These are phyloP conservation scores for Drosophila lacteicornis DNA, from an alignment of 1,140 invertebrate species.

Conservation along the genomic window DNA sequence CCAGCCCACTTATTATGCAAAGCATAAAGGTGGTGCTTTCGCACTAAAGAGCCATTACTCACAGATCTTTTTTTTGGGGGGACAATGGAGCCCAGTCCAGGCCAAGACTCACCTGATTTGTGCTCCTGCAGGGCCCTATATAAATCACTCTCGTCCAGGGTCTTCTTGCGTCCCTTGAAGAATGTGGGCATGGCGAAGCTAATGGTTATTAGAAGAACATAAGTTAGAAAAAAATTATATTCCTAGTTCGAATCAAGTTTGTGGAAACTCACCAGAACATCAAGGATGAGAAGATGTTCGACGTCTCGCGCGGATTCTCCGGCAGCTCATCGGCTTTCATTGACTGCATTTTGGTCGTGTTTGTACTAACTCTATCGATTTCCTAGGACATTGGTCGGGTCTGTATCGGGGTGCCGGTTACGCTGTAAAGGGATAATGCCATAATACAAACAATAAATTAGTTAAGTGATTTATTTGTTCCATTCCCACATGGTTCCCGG, in stretches of 20 bases:
- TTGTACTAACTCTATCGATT: slow-evolving; percentile 40
- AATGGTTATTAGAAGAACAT: background rate
- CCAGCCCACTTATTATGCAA: slow-evolving; percentile 37
- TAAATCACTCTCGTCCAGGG: slow-evolving; percentile 86
- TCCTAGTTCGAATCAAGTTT: background rate
- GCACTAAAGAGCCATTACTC: slow-evolving; percentile 13
- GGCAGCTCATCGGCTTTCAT: slow-evolving; percentile 77
- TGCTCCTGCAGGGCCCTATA: slow-evolving; percentile 87
- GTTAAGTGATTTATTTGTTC: background rate
- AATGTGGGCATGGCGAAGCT: slow-evolving; percentile 86
- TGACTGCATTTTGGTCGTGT: slow-evolving; percentile 77
- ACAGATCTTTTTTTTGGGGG: background rate
- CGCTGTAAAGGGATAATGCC: slow-evolving; percentile 18
- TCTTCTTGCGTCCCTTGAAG: slow-evolving; percentile 86
- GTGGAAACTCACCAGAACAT: slow-evolving; percentile 74
- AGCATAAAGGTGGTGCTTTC: background rate
- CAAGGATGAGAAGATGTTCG: slow-evolving; percentile 73
- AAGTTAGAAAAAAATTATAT: background rate
- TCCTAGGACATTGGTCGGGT: slow-evolving; percentile 58
- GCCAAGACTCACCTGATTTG: slow-evolving; percentile 83
- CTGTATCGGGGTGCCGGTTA: slow-evolving; percentile 14
- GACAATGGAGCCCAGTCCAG: background rate
- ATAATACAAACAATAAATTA: background rate
- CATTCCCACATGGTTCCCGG: background rate
- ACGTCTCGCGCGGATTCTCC: slow-evolving; percentile 78